Evolutionary conservation across 1,140 invertebrate genomes (phyloP), one percentile per base, ranked within the genome.

Genomic region (Drosophila willistoni): DNA sequence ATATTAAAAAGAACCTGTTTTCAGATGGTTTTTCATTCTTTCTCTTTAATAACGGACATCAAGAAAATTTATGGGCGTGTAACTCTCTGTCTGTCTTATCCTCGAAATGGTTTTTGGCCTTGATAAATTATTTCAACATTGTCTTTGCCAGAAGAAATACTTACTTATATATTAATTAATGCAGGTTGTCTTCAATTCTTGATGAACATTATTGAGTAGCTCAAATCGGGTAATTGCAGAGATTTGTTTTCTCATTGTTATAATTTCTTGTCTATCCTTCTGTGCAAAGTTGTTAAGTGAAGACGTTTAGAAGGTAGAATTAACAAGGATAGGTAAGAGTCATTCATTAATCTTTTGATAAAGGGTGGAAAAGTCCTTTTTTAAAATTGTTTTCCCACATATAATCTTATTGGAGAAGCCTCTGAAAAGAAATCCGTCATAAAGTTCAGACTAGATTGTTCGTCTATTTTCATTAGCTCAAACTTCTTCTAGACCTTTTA

Each of bases 11-110:
- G 64, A 84, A 81, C 81, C 69, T 25, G 85, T 84, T 73, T 64
- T 77, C 13, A 13, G 22, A 14, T 12, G n/a, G 12, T 41, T 62
- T 33, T 36, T 14, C 55, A 34, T 63, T 7, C 34, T 29, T 59
- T 39, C 13, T 83, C 10, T 87, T 89, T 90, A 89, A 89, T 90
- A 89, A 90, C 84, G 83, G 79, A 73, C 83, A 69, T 79, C 51
- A 79, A 82, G n/a, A 34, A 57, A 44, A 22, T 81, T 89, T 79
- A 79, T 74, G 73, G 80, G 85, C 85, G 72, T 29, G 29, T 89
- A 44, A 41, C 70, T 56, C 60, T 56, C 60, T 29, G 36, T 39
- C 12, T 12, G 65, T 67, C 67, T 80, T 87, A 87, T 90, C 77
- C 77, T 79, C 71, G 76, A 70, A 66, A 68, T 71, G 64, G 81